Conservation (phyloP, 2,888 invertebrate genomes). For the Iphiclides podalirius region DNA sequence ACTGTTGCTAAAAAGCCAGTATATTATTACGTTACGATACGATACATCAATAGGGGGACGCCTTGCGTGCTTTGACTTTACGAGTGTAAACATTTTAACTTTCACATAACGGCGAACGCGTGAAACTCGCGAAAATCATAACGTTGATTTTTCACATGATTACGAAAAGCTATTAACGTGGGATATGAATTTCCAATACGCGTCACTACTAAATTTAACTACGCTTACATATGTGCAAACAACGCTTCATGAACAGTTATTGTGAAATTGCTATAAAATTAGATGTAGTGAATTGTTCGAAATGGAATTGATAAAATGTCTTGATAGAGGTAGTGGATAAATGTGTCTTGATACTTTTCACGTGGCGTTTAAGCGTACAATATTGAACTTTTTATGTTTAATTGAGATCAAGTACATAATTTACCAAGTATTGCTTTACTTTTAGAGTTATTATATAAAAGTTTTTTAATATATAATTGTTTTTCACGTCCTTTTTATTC, state of each 20-base stretch:
- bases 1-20: conserved; percentile 10
- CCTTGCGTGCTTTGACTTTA: not conserved
- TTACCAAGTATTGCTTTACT: too few relatives aligned
- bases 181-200: conserved; percentile 6
- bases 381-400: too few relatives aligned
- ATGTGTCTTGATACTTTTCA: too few relatives aligned
- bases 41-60: not conserved
- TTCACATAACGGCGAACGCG: too few relatives aligned
- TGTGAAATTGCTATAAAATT: not conserved
- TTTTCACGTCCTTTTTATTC: too few relatives aligned
- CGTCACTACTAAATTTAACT: conserved; percentile 16
- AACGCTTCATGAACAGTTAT: conserved; percentile 2
- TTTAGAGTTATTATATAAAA: too few relatives aligned
- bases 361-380: too few relatives aligned
- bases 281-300: not conserved
- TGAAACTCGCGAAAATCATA: conserved; percentile 2
- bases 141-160: conserved; percentile 17
- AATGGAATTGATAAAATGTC: too few relatives aligned
- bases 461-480: too few relatives aligned
- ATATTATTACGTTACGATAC: conserved; percentile 1
- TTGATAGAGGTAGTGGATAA: not conserved
- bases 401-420: too few relatives aligned
- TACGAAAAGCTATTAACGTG: conserved; percentile 13
- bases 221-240: conserved; percentile 1
- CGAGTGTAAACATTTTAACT: conserved; percentile 13